phyloP scores from a whole-genome alignment of 2,797 vertebrate genomes.

The Hypotaenidia philippensis region DNA sequence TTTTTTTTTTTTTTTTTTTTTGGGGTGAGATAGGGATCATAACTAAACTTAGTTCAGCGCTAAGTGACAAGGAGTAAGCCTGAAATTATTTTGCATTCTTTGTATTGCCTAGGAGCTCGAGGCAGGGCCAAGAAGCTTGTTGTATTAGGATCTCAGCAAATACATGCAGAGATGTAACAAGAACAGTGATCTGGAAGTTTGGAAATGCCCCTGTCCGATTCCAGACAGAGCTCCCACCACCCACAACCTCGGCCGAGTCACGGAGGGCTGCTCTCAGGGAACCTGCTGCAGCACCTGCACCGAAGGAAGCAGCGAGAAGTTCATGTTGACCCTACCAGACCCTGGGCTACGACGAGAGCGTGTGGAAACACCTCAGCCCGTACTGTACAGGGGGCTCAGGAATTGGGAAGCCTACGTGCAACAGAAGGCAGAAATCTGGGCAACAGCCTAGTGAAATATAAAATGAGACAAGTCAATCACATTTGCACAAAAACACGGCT shows the following conservation, averaged over 20 bases:
- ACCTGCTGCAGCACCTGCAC: not conserved
- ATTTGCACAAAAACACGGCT: constrained; percentile 38
- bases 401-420: not conserved
- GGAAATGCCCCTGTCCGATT: not conserved
- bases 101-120: not conserved
- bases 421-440: constrained; percentile 59
- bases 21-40: not conserved
- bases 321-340: not conserved
- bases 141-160: not conserved
- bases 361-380: not conserved
- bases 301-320: not conserved
- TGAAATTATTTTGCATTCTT: not conserved
- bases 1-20: too few species aligned
- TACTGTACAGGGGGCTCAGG: not conserved
- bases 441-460: constrained; percentile 18
- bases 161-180: not conserved
- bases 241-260: not conserved
- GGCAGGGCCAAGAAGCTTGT: not conserved
- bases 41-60: not conserved
- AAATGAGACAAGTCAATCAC: constrained; percentile 40
- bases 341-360: not conserved
- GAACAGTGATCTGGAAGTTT: not conserved
- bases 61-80: not conserved
- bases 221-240: not conserved
- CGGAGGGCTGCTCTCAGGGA: not conserved